These are phyloP conservation scores for Cactoblastis cactorum DNA, from an alignment of 2,888 invertebrate genomes.

Conservation along the genomic window DNA sequence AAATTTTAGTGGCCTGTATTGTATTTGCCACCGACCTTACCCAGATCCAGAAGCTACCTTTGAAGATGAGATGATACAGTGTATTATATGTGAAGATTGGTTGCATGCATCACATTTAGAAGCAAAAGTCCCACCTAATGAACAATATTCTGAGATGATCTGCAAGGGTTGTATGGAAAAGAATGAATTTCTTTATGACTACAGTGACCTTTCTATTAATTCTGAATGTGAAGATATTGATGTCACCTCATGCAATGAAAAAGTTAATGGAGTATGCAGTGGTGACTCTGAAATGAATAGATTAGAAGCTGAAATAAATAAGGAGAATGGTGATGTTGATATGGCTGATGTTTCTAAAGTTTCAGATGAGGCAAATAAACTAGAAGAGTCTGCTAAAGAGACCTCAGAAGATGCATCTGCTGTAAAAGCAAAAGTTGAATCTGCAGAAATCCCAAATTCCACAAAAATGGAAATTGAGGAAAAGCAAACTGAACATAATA, in stretches of 20 bases:
- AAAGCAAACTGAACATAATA: not conserved
- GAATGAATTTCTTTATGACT: constrained; percentile 86
- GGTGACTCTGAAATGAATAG: constrained; percentile 18
- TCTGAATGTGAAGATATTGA: constrained; percentile 41
- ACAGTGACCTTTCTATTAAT: constrained; percentile 74
- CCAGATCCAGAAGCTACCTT: constrained; percentile 92
- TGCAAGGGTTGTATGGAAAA: constrained; percentile 88
- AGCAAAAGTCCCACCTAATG: constrained; percentile 75
- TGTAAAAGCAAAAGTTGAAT: not conserved
- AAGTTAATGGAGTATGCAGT: constrained; percentile 25
- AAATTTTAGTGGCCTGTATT: constrained; percentile 96
- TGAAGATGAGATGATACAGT: constrained; percentile 97
- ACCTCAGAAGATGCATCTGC: not conserved
- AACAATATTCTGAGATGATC: constrained; percentile 88
- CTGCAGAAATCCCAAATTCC: not conserved
- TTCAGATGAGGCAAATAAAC: constrained; percentile 9
- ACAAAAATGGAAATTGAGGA: not conserved
- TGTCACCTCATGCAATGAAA: constrained; percentile 22
- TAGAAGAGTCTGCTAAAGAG: constrained; percentile 6
- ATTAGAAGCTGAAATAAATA: constrained; percentile 16
- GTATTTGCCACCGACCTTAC: constrained; percentile 94
- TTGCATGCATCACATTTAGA: constrained; percentile 90
- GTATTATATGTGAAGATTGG: constrained; percentile 98
- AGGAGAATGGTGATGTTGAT: constrained; percentile 16
- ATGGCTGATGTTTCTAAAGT: constrained; percentile 3